These are phyloP conservation scores for Bagarius yarrelli DNA, from an alignment of 2,113 vertebrate genomes.

Conservation along the genomic window DNA sequence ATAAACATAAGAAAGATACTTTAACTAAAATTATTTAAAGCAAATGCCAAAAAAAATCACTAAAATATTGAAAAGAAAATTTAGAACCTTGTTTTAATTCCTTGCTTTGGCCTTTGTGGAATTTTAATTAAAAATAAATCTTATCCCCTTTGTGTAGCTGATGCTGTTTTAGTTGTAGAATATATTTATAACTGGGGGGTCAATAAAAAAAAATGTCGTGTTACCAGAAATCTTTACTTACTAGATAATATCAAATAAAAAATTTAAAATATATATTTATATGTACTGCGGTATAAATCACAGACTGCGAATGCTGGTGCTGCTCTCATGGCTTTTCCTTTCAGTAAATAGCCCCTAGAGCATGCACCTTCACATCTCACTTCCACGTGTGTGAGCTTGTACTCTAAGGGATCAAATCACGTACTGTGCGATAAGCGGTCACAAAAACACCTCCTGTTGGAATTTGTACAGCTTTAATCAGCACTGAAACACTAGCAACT, in stretches of 20 bases:
- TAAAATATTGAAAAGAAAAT: conserved; percentile 1
- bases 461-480: background rate
- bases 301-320: background rate
- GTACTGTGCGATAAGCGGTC: background rate
- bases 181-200: background rate
- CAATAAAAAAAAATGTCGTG: background rate
- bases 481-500: background rate
- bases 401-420: background rate
- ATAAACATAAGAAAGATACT: background rate
- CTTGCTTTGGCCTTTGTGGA: background rate
- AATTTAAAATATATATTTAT: too few relatives aligned
- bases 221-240: background rate
- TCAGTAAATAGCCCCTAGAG: background rate
- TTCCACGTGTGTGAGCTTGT: background rate
- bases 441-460: background rate
- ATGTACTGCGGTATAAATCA: background rate
- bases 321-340: background rate
- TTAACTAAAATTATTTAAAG: background rate
- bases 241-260: background rate
- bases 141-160: background rate
- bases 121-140: background rate
- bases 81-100: background rate
- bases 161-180: background rate
- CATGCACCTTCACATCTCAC: background rate
- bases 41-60: background rate